phyloP scores from a whole-genome alignment of 2,888 invertebrate genomes.

The Dioctria linearis region DNA sequence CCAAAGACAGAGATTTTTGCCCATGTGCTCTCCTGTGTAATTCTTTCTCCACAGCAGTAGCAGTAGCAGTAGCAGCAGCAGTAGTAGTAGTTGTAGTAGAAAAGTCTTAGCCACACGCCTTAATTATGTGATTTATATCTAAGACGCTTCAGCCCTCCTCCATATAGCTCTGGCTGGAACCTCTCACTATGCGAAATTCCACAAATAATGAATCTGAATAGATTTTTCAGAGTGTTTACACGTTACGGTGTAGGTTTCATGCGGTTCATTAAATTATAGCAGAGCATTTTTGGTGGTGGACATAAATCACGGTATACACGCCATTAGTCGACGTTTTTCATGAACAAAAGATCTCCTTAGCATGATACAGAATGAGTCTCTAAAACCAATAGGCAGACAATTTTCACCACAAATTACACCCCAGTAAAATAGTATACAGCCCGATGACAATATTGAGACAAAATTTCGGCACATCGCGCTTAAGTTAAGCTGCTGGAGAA shows the following conservation, averaged over 20 bases:
- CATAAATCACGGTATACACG: conserved; percentile 49
- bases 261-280: conserved; percentile 51
- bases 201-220: conserved; percentile 24
- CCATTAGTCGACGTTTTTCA: conserved; percentile 50
- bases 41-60: conserved; percentile 5
- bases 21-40: conserved; percentile 39
- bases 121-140: conserved; percentile 50
- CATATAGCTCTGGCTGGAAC: not conserved
- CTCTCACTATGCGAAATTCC: not conserved
- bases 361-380: conserved; percentile 22
- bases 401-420: conserved; percentile 30
- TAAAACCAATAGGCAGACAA: conserved; percentile 25
- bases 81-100: not conserved
- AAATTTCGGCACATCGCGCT: conserved; percentile 33
- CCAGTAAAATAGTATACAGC: conserved; percentile 12
- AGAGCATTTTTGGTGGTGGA: conserved; percentile 36
- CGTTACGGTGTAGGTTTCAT: conserved; percentile 30
- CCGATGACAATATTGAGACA: conserved; percentile 33
- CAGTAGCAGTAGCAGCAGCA: no score
- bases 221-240: conserved; percentile 47
- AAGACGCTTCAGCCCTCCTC: not conserved
- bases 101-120: conserved; percentile 46
- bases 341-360: conserved; percentile 39
- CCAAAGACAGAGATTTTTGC: conserved; percentile 35
- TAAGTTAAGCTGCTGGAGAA: conserved; percentile 24